Base-by-base conservation (phyloP, 1,140 invertebrate genomes). In the Lepidurus couesii region DNA sequence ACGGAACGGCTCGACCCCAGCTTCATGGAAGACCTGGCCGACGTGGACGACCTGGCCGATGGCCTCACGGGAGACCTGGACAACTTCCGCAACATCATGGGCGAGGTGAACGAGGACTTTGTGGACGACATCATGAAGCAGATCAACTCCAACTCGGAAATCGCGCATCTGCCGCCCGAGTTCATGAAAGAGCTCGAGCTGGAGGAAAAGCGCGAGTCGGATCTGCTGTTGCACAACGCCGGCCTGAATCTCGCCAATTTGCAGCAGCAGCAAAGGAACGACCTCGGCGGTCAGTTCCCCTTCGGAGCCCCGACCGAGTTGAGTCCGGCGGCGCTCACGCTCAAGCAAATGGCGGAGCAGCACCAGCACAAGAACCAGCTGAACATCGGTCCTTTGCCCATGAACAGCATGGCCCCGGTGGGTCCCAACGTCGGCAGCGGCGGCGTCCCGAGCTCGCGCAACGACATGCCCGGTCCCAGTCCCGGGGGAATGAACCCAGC, bases 271-370 rank as follows among this genome's bases (percentile, higher is more conserved):
- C 65, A 10, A 26, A 13, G 77, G 73, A 26, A 44, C 77, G 26
- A 53, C 21, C 16, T 1, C 16, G 77, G 47, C 9, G 21, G 10
- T 4, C 77, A 44, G 53, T 65, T 65, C 13, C 21, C 53, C 8
- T 65, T 65, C 13, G 53, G 53, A 24, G 43, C 75, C 21, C 24
- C 75, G 9, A 53, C 78, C 21, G 78, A 83, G 34, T 81, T 90
- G 77, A 94, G 93, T 77, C 92, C 94, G 8, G 95, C 95, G 1
- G 95, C 95, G 4, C 94, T 96, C 86, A 97, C 95, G 0, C 86
- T 97, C 11, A 97, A 97, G 84, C 95, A 97, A 82, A 96, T 97
- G 95, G 95, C 95, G 6, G 95, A 97, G 83, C 95, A 97, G 83
- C 95, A 97, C 84, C 95, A 97, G 85, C 93, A 95, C 85, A 95